Evolutionary conservation across 1,140 invertebrate species (phyloP).

Genomic region (Tachypleus tridentatus): DNA sequence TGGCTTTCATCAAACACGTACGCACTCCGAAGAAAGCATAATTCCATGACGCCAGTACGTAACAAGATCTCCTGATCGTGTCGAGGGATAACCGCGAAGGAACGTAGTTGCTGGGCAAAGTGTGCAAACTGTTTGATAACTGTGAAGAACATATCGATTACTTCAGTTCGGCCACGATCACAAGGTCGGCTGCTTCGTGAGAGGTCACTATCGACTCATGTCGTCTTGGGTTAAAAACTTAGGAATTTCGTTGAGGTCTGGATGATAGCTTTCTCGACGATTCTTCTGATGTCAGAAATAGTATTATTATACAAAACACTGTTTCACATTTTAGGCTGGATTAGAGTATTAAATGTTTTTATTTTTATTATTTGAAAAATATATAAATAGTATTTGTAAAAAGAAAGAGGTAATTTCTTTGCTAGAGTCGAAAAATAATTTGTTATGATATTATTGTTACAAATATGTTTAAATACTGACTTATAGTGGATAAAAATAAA

Average conservation of each 20-base stretch:
- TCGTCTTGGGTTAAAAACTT: constrained; percentile 19
- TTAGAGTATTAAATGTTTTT: too few species aligned
- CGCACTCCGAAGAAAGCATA: constrained; percentile 39
- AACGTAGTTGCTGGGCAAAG: constrained; percentile 27
- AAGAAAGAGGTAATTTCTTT: too few species aligned
- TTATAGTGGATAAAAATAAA: too few species aligned
- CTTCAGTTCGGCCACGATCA: constrained; percentile 20
- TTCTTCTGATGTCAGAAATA: too few species aligned
- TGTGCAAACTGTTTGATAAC: constrained; percentile 29
- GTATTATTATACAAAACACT: too few species aligned
- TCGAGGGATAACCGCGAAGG: constrained; percentile 35
- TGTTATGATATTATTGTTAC: too few species aligned
- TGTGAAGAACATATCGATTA: constrained; percentile 32
- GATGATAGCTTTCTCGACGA: background rate
- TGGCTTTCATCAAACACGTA: constrained; percentile 28
- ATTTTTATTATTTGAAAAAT: too few species aligned
- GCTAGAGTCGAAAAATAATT: too few species aligned
- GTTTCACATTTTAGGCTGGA: too few species aligned
- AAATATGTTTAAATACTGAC: too few species aligned
- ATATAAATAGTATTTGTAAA: too few species aligned
- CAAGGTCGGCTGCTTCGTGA: constrained; percentile 18
- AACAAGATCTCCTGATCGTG: constrained; percentile 39
- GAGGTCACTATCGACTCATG: constrained; percentile 19
- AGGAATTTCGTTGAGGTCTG: constrained; percentile 17
- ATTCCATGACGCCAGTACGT: constrained; percentile 39